Evolutionary conservation across 2,888 invertebrate genomes (phyloP).

Genomic region (Holacanthella duospinosa): DNA sequence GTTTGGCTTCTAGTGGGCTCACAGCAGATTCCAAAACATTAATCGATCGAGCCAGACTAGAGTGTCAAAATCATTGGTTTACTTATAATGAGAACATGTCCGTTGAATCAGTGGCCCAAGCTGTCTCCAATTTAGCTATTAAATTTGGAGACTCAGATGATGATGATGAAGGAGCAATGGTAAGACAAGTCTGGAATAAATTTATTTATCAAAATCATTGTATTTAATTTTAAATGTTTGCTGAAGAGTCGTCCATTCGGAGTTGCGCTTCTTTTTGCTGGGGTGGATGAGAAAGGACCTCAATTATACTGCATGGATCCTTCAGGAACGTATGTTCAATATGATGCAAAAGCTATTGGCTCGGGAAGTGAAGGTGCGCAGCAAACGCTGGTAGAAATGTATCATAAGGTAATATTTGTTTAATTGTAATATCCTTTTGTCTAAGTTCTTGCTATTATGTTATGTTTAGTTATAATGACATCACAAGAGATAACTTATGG

Average conservation of each 20-base stretch:
- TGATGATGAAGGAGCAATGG: slow-evolving; percentile 63
- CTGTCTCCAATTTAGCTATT: slow-evolving; percentile 96
- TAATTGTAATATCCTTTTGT: too few relatives aligned
- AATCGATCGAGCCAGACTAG: slow-evolving; percentile 86
- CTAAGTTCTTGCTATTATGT: not conserved
- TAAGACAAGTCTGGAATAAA: slow-evolving; percentile 17
- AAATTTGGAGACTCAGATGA: slow-evolving; percentile 98
- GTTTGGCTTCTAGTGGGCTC: slow-evolving; percentile 80
- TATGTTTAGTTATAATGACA: not conserved
- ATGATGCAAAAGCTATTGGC: slow-evolving; percentile 97
- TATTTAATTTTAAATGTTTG: not conserved
- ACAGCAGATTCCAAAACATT: slow-evolving; percentile 96
- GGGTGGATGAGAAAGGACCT: slow-evolving; percentile 82
- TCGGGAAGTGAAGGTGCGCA: slow-evolving; percentile 99
- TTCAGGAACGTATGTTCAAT: slow-evolving; percentile 94
- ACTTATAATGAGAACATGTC: slow-evolving; percentile 92
- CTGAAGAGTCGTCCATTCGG: slow-evolving; percentile 85
- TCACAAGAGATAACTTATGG: too few relatives aligned
- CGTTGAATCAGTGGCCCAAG: slow-evolving; percentile 95
- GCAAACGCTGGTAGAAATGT: slow-evolving; percentile 71
- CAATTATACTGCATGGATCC: slow-evolving; percentile 98
- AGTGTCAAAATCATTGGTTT: slow-evolving; percentile 98
- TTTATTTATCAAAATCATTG: not conserved
- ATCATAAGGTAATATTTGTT: slow-evolving; percentile 49
- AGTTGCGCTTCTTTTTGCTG: slow-evolving; percentile 94